Evolutionary conservation across 2,888 invertebrate species (phyloP).

Genomic region (Sabatieria punctata): DNA sequence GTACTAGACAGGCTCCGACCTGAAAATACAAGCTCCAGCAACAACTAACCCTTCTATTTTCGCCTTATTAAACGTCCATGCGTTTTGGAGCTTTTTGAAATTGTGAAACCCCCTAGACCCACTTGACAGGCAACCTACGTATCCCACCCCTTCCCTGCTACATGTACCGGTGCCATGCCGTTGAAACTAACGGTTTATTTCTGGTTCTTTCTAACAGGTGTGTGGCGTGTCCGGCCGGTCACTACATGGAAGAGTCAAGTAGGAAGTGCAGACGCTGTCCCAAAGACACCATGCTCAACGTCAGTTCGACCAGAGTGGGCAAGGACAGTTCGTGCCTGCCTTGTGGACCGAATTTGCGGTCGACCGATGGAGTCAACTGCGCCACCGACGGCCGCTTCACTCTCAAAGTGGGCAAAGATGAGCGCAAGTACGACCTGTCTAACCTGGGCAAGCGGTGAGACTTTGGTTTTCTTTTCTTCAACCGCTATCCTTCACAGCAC

Average conservation of each 20-base stretch:
- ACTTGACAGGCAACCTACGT: too few species aligned
- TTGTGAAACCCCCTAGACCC: too few species aligned
- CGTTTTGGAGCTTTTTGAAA: too few species aligned
- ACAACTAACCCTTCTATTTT: too few species aligned
- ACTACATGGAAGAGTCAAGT: conserved; percentile 35
- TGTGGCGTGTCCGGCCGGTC: conserved; percentile 40
- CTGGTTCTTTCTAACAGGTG: conserved; percentile 30
- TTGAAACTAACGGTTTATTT: too few species aligned
- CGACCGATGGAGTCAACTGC: conserved; percentile 24
- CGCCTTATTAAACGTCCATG: too few species aligned
- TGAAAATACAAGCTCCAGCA: too few species aligned
- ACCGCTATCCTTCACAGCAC: too few species aligned
- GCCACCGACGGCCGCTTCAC: conserved; percentile 27
- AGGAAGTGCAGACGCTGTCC: conserved; percentile 38
- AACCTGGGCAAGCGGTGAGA: neutral
- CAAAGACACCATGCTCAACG: conserved; percentile 24
- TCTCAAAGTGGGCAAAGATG: conserved; percentile 10
- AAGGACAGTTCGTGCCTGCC: conserved; percentile 11
- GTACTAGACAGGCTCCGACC: too few species aligned
- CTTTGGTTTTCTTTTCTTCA: too few species aligned
- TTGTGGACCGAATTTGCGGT: conserved; percentile 20
- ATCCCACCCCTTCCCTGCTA: too few species aligned
- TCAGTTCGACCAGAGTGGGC: conserved; percentile 15
- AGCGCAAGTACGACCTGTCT: neutral
- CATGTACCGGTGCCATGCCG: too few species aligned